Evolutionary conservation across 2,113 vertebrate species (phyloP).

Genomic region (Sigmodon hispidus): DNA sequence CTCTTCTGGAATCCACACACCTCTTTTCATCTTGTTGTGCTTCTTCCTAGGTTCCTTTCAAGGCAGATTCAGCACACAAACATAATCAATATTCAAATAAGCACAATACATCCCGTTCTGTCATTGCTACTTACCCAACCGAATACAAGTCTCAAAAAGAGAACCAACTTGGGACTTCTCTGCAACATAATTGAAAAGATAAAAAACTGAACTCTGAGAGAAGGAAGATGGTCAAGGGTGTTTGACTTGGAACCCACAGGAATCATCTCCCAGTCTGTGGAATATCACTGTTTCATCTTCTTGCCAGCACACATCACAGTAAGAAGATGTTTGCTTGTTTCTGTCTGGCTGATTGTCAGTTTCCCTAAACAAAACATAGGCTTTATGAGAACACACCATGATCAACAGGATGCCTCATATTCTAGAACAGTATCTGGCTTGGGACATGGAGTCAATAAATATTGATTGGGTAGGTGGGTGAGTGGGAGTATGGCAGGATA

Average conservation of each 20-base stretch:
- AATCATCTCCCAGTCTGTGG: background rate
- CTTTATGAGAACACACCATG: background rate
- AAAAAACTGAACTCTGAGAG: background rate
- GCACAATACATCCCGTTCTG: background rate
- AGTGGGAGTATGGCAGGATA: too few relatives aligned
- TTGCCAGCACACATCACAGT: background rate
- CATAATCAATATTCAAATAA: background rate
- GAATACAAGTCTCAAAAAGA: slow-evolving; percentile 35
- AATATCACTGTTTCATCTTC: background rate
- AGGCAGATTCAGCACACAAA: background rate
- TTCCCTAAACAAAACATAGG: background rate
- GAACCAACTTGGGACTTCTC: background rate
- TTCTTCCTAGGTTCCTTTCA: slow-evolving; percentile 23
- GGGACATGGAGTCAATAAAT: background rate
- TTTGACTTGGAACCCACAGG: background rate
- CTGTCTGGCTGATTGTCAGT: background rate
- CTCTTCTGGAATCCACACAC: background rate
- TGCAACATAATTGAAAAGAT: background rate
- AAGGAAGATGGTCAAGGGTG: background rate
- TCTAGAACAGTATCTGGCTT: background rate
- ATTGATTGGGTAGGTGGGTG: background rate
- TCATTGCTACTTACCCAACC: background rate
- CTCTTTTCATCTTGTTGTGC: background rate
- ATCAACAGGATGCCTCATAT: background rate
- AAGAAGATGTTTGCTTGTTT: background rate